Evolutionary conservation across 2,888 invertebrate species (phyloP), one percentile per base, ranked within the genome.

Genomic region (Drosophila antonietae): DNA sequence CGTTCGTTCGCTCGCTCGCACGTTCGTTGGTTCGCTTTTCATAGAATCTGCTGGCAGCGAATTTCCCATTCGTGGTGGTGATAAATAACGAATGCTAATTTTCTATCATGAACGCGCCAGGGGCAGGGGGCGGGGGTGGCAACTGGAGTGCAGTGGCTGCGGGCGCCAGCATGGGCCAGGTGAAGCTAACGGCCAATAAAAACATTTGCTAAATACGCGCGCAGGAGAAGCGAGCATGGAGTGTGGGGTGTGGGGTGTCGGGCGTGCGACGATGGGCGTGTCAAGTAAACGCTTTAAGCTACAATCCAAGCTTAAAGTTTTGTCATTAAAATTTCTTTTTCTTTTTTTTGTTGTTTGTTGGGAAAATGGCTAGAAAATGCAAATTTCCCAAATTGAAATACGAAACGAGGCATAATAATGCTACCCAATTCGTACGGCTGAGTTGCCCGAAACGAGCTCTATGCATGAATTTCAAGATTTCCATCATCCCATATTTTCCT

Each of bases 131-230:
- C 23, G 2, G 18, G 1, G 31, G 18, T 8, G 18, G 55, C 41
- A 20, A 15, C 52, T 53, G 37, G n/a, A 23, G 44, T 35, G 35
- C 15, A 37, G 10, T 46, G 66, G 7, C 46, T 58, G 58, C 58
- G 33, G 52, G 43, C 33, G 33, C 66, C 56, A 49, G 61, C 62
- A 60, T 65, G 69, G 81, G 75, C 74, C 88, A 89, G 88, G 86
- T 88, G 88, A 79, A 73, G 74, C 86, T 83, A 88, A 89, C 88
- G 83, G 88, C 88, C 90, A 89, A 86, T 86, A 89, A 86, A 86
- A 88, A 71, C 81, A 77, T 86, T 89, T 83, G 74, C 53, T 66
- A 73, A 82, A 81, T 74, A 67, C 61, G 74, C 78, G 78, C 68
- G 41, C 20, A 56, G 74, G 68, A 66, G 62, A 2, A 39, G n/a